Conservation (phyloP, 1,140 invertebrate genomes). For the Macrobrachium rosenbergii region DNA sequence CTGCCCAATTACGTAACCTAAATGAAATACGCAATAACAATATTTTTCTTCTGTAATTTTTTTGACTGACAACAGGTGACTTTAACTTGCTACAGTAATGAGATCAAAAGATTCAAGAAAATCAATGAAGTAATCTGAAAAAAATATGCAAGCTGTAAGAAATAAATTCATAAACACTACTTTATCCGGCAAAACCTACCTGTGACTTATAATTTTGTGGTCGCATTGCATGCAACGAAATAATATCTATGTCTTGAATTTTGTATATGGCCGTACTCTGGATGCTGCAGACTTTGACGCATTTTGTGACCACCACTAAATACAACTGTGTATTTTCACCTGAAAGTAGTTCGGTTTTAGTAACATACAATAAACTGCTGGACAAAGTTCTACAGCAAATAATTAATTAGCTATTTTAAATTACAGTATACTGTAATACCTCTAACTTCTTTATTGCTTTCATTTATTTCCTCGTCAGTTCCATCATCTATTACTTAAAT, state of each 20-base stretch:
- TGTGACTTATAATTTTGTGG: slow-evolving; percentile 81
- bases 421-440: no score
- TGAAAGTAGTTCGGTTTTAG: slow-evolving; percentile 62
- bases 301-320: slow-evolving; percentile 73
- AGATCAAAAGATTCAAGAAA: background rate
- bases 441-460: no score
- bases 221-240: slow-evolving; percentile 62
- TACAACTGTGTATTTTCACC: slow-evolving; percentile 71
- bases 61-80: no score
- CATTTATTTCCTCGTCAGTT: no score
- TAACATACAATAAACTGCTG: background rate
- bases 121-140: background rate
- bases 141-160: background rate
- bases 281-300: slow-evolving; percentile 74
- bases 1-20: no score
- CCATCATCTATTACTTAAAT: no score
- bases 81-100: no score
- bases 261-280: slow-evolving; percentile 69
- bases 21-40: no score
- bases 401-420: background rate
- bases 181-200: background rate
- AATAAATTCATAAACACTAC: background rate
- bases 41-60: no score
- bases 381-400: background rate
- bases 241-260: slow-evolving; percentile 64